phyloP scores from a whole-genome alignment of 2,113 vertebrate species.

The Oceanites oceanicus region DNA sequence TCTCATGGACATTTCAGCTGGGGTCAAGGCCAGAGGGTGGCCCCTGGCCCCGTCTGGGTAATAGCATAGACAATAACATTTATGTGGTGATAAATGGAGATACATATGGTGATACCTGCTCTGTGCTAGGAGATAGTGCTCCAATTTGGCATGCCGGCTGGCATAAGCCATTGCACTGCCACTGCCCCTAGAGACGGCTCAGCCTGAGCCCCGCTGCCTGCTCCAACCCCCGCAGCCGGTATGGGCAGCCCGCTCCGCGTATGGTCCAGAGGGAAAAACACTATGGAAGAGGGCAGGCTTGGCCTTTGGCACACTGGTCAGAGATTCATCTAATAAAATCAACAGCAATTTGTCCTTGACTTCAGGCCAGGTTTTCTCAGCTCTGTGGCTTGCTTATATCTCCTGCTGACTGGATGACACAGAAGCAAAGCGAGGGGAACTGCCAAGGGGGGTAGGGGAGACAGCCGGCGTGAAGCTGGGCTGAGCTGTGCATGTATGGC shows the following conservation, averaged over 20 bases:
- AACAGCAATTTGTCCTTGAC: not conserved
- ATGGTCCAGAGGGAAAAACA: not conserved
- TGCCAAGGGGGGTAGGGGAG: not conserved
- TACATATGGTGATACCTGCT: accelerated
- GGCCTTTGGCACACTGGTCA: not conserved
- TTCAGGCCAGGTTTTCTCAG: not conserved
- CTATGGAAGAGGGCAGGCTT: not conserved
- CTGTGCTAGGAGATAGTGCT: not conserved
- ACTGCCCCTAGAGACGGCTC: not conserved
- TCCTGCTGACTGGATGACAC: not conserved
- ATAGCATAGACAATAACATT: not conserved
- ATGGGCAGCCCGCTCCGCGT: not conserved
- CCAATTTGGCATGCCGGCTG: accelerated
- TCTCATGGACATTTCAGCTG: not conserved
- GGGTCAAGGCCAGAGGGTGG: not conserved
- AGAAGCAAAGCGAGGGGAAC: not conserved
- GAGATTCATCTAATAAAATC: not conserved
- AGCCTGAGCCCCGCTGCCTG: not conserved
- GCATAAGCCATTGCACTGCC: not conserved
- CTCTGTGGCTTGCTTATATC: not conserved
- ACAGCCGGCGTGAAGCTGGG: not conserved
- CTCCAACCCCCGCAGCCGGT: not conserved
- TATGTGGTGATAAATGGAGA: not conserved
- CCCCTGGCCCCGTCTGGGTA: not conserved
- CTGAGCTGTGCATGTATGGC: not conserved